Percentiles rank a stretch among this genome's conserved stretches.
Conservation (phyloP, 2,888 invertebrate genomes). For the Petrolisthes manimaculis region DNA sequence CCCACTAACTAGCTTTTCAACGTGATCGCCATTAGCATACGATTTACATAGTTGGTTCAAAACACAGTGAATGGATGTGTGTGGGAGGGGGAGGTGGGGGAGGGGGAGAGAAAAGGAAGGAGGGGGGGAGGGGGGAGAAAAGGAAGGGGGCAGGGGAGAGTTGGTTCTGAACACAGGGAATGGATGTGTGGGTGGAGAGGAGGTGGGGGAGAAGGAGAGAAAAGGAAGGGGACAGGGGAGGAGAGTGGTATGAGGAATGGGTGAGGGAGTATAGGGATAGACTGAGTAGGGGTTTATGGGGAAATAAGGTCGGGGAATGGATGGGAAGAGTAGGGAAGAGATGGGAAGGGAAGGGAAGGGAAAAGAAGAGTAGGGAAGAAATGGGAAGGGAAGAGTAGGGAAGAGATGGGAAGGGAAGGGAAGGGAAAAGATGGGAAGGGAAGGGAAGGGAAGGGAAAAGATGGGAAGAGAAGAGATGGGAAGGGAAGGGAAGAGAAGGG, state of each 20-base stretch:
- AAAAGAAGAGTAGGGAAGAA: background rate
- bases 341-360: background rate
- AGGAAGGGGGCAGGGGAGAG: background rate
- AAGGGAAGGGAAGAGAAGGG: background rate
- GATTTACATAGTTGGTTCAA: constrained; percentile 15
- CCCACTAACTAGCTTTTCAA: background rate
- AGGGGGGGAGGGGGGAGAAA: constrained; percentile 14
- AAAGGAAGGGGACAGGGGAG: background rate
- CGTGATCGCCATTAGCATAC: constrained; percentile 18
- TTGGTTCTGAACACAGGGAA: background rate
- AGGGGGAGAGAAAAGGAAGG: constrained; percentile 3
- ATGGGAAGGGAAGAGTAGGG: background rate
- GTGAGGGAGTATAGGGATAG: background rate
- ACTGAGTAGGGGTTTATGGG: background rate
- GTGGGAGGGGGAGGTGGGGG: background rate
- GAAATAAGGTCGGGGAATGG: background rate
- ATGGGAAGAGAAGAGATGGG: background rate
- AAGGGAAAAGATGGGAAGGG: background rate
- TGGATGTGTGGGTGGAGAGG: background rate
- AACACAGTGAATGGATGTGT: constrained; percentile 5
- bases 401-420: background rate
- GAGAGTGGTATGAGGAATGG: background rate
- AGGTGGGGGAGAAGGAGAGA: background rate
- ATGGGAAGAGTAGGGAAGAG: background rate
- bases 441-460: background rate